phyloP scores from a whole-genome alignment of 2,113 vertebrate genomes.

The Chaetodon auriga region DNA sequence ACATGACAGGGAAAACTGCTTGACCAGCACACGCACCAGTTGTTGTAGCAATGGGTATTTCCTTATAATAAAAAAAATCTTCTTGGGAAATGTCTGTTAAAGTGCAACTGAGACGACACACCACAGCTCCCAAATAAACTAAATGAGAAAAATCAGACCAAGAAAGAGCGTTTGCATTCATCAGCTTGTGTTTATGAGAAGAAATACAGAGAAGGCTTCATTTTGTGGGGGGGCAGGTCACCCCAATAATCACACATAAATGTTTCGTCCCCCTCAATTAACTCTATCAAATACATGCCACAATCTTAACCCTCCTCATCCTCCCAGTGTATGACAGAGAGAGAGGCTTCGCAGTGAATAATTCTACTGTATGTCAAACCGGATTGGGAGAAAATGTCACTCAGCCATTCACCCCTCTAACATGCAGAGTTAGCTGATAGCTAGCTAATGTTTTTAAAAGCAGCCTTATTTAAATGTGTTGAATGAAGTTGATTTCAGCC shows the following conservation, averaged over 20 bases:
- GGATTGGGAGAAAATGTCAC: not conserved
- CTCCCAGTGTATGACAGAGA: not conserved
- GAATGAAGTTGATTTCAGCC: not conserved
- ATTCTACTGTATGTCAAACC: conserved; percentile 1
- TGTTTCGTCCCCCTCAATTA: conserved; percentile 13
- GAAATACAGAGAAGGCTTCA: not conserved
- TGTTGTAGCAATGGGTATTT: not conserved
- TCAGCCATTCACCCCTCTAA: not conserved
- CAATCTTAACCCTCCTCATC: not conserved
- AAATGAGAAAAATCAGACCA: not conserved
- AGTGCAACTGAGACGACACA: not conserved
- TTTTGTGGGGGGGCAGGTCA: conserved; percentile 1
- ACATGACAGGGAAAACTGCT: not conserved
- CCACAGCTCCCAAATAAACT: not conserved
- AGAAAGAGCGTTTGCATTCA: not conserved
- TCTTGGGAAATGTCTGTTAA: not conserved
- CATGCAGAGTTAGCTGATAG: not conserved
- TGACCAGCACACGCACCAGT: not conserved
- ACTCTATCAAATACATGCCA: not conserved
- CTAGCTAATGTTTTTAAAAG: not conserved
- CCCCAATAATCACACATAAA: conserved; percentile 22
- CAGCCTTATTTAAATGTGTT: not conserved
- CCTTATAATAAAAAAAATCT: not conserved
- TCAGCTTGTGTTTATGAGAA: conserved; percentile 1
- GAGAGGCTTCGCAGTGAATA: conserved; percentile 7